A percentile compares a stretch with the other conserved stretches of the same genome.
These are phyloP conservation scores for mouse (Mus musculus) DNA, from an alignment of 2,113 vertebrate species.

Conservation along the genomic window DNA sequence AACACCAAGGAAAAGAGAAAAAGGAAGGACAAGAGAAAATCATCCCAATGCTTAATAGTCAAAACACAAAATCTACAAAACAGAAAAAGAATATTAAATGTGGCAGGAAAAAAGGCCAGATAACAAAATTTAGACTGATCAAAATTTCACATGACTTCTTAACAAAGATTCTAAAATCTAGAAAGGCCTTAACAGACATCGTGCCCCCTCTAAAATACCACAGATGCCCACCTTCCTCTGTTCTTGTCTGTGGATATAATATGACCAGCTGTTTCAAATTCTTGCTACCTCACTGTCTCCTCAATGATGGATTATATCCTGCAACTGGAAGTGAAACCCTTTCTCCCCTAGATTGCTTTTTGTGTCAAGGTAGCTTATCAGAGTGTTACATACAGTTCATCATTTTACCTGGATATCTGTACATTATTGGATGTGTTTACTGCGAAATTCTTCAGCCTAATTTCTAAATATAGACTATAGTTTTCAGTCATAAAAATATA, in stretches of 20 bases:
- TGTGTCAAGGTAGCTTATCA: background rate
- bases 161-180: no score
- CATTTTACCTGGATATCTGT: background rate
- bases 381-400: background rate
- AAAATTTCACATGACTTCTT: no score
- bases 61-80: no score
- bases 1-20: no score
- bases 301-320: background rate
- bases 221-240: background rate
- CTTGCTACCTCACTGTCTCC: background rate
- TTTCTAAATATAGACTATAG: constrained; percentile 2
- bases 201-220: no score
- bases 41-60: no score
- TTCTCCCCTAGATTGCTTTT: background rate
- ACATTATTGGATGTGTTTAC: background rate
- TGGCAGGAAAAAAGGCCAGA: no score
- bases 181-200: no score
- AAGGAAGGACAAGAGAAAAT: no score
- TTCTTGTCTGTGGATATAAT: background rate
- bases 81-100: no score
- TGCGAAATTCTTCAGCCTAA: background rate
- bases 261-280: background rate
- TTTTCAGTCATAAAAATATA: background rate
- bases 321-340: background rate
- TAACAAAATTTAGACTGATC: no score